phyloP scores from a whole-genome alignment of 2,888 invertebrate species.

The Tenodera sinensis region DNA sequence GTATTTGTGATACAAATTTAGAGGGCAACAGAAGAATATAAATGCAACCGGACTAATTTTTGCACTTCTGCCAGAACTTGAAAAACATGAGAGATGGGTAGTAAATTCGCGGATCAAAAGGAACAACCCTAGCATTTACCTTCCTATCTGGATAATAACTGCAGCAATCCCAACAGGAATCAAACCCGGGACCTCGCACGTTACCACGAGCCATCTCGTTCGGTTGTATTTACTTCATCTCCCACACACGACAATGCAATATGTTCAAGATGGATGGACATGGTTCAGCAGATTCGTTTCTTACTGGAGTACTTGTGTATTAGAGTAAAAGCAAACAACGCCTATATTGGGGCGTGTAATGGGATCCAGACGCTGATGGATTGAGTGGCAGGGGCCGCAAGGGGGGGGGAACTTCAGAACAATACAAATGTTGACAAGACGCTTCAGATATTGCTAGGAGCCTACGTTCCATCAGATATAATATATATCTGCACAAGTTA shows the following conservation, averaged over 20 bases:
- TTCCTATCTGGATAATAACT: too few species aligned
- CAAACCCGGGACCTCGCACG: too few species aligned
- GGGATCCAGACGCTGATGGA: not conserved
- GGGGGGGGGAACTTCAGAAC: not conserved
- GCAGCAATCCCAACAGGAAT: too few species aligned
- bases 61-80: too few species aligned
- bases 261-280: not conserved
- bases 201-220: too few species aligned
- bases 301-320: not conserved
- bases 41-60: too few species aligned
- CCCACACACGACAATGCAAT: not conserved
- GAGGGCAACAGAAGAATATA: too few species aligned
- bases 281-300: not conserved
- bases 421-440: not conserved
- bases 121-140: too few species aligned
- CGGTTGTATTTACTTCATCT: not conserved
- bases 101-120: too few species aligned
- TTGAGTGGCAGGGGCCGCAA: not conserved
- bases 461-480: not conserved
- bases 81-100: too few species aligned
- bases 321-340: not conserved
- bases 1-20: too few species aligned
- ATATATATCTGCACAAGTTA: too few species aligned
- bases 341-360: not conserved
- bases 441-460: not conserved